Conservation (phyloP, 2,888 invertebrate genomes). For the Steinernema carpocapsae region DNA sequence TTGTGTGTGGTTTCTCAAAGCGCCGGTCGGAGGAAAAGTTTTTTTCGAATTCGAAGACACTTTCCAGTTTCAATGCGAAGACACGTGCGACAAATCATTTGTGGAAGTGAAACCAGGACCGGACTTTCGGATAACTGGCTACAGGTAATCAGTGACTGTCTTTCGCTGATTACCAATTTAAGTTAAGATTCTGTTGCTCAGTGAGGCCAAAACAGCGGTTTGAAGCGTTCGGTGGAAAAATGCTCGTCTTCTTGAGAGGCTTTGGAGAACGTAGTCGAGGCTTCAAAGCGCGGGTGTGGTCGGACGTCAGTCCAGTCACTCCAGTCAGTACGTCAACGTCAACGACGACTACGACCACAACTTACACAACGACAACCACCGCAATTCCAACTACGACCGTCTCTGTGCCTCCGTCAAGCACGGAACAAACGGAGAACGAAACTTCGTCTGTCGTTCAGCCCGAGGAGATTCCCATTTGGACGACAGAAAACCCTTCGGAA, state of each 20-base stretch:
- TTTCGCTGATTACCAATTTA: neutral
- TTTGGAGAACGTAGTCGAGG: constrained; percentile 50
- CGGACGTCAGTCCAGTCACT: constrained; percentile 47
- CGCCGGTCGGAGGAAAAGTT: constrained; percentile 46
- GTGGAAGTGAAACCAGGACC: constrained; percentile 65
- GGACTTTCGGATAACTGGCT: constrained; percentile 65
- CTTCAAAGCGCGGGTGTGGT: constrained; percentile 61
- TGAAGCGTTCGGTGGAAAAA: constrained; percentile 57
- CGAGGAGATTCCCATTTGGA: neutral
- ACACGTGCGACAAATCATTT: constrained; percentile 66
- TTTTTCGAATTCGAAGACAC: constrained; percentile 59
- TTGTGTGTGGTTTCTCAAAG: constrained; percentile 65
- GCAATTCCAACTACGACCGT: constrained; percentile 29
- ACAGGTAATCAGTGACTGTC: constrained; percentile 42
- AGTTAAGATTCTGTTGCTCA: constrained; percentile 63
- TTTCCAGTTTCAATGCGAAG: constrained; percentile 65
- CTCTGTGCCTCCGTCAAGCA: neutral
- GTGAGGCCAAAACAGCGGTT: constrained; percentile 52
- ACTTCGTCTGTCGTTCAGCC: neutral
- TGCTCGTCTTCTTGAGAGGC: constrained; percentile 62
- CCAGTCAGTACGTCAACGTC: constrained; percentile 36
- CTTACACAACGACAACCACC: constrained; percentile 40
- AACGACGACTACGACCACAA: constrained; percentile 39
- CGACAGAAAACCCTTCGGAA: neutral
- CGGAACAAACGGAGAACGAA: neutral